Base-by-base conservation (phyloP, 1,140 invertebrate species). In the Procambarus virginalis region DNA sequence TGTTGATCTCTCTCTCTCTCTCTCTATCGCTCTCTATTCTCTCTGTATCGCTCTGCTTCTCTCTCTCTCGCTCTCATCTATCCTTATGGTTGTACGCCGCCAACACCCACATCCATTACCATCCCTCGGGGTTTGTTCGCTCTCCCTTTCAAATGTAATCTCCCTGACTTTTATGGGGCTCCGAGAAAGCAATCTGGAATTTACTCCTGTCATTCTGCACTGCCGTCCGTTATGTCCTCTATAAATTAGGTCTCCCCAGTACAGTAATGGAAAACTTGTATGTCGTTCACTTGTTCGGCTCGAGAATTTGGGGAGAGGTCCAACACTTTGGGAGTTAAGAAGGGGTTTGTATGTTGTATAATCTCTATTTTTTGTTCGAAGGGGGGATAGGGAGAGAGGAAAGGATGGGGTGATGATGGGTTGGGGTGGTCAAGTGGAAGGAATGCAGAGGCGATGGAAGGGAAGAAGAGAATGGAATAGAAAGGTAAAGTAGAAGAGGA, bases 61-160 rank as follows among this genome's bases (percentile, higher is more conserved):
- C 58, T 92, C 87, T 10, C 92, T 92, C 79, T 92, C 92, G 78
- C 84, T 70, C 49, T 92, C 87, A 4, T 92, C 92, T 8, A 91
- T 77, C 20, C 92, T 91, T 6, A 75, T 83, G n/a, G n/a, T n/a
- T n/a, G n/a, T n/a, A n/a, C n/a, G n/a, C n/a, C n/a, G n/a, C n/a
- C n/a, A n/a, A n/a, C n/a, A n/a, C n/a, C n/a, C n/a, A n/a, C n/a
- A n/a, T n/a, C 46, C n/a, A 73, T 73, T 73, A 73, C 78, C 78
- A 80, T 80, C 45, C 58, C 55, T 80, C 49, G 78, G 58, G 78
- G n/a, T 55, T 80, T 80, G 78, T 55, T 80, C 22, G 49, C 78
- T 80, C 78, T 55, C 78, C 78, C 78, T 80, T 80, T 20, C 78
- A 22, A 78, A 55, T 80, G 78, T 80, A 80, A 80, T 46, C 49